Conservation (phyloP, 2,888 invertebrate species). For the Elysia crispata region DNA sequence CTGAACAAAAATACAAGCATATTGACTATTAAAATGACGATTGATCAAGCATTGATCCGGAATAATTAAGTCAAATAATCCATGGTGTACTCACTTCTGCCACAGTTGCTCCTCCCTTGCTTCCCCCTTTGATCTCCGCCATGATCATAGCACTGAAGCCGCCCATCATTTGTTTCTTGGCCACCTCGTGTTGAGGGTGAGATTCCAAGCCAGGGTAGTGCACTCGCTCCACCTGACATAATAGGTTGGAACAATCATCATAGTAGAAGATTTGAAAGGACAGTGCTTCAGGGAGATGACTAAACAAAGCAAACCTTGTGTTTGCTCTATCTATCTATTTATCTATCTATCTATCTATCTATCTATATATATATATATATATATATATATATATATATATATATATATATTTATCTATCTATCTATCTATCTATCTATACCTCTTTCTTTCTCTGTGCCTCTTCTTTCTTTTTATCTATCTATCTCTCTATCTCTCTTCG, state of each 20-base stretch:
- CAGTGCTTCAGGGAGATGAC: too few species aligned
- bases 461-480: conserved; percentile 7
- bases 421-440: not conserved
- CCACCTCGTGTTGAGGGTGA: conserved; percentile 71
- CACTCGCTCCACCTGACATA: conserved; percentile 84
- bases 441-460: not conserved
- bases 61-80: not conserved
- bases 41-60: too few species aligned
- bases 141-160: conserved; percentile 93
- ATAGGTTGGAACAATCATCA: too few species aligned
- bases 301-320: too few species aligned
- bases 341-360: not conserved
- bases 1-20: too few species aligned
- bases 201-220: conserved; percentile 84
- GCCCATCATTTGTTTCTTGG: conserved; percentile 85
- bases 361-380: not conserved
- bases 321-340: too few species aligned
- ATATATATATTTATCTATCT: not conserved
- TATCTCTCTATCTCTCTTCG: conserved; percentile 16
- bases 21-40: too few species aligned
- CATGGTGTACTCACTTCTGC: conserved; percentile 58
- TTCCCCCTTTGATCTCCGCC: conserved; percentile 89
- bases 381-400: not conserved
- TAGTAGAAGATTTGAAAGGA: too few species aligned
- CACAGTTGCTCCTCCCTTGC: conserved; percentile 86